Base-by-base conservation (phyloP, 2,888 invertebrate species). In the Xiphydria camelus region DNA sequence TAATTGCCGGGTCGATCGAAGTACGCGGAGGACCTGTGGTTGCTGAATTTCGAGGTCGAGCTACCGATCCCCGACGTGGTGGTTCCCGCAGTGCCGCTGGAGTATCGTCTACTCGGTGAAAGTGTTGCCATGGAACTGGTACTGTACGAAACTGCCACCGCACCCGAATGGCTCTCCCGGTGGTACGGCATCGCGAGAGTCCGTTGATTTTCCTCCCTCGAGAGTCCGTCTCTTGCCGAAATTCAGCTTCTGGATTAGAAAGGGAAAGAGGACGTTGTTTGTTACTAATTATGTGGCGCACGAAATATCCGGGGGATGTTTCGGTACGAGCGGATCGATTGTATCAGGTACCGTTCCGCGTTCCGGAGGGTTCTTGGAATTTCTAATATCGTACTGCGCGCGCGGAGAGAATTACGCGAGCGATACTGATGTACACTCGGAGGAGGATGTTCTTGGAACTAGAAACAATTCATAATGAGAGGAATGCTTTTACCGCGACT, bases 111-210 rank as follows among this genome's bases (percentile, higher is more conserved):
- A 48, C 52, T 67, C 12, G 73, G 71, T 45, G 72, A 72, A 21
- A 70, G 57, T 12, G 73, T 64, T 37, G 70, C 64, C 71, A 74
- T 73, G 44, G 69, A 56, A 41, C 59, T 70, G 40, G 63, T 59
- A 49, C 64, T 70, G 55, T 66, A 73, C 31, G 61, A 59, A 9
- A 73, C 68, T 53, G 73, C 70, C 41, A 74, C 72, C 56, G 71
- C 65, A 49, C 71, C 73, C 45, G 69, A 56, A 56, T 68, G 67
- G 45, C 63, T 67, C 41, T 70, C 65, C 50, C 69, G 66, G 56
- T 68, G 66, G 53, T 66, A 72, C 56, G 73, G 64, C 74, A 74
- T 74, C 55, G 65, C 62, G 14, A 6, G 34, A 10, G 10, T 3
- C 14, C 15, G 10, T 14, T 34, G 9, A 9, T 18, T 18, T 34